Evolutionary conservation across 1,140 invertebrate species (phyloP).

Genomic region (Amyelois transitella): DNA sequence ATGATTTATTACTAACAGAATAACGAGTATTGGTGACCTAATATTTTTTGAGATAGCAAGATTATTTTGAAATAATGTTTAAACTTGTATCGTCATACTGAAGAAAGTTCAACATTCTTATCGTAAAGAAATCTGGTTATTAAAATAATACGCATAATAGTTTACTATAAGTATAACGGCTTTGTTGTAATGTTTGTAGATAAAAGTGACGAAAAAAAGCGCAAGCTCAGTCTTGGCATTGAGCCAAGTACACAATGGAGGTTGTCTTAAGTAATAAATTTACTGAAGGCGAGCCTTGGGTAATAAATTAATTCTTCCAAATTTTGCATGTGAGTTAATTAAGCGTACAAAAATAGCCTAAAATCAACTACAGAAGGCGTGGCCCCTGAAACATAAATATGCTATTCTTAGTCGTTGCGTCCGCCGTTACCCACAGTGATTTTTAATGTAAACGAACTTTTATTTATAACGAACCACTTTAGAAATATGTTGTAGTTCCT

Average conservation of each 20-base stretch:
- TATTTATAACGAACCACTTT: not conserved
- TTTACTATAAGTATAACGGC: too few species aligned
- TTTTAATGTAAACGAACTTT: not conserved
- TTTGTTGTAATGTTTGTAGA: too few species aligned
- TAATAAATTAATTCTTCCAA: slow-evolving; percentile 49
- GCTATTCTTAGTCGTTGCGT: slow-evolving; percentile 7
- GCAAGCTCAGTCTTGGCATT: slow-evolving; percentile 42
- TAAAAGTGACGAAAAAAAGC: slow-evolving; percentile 34
- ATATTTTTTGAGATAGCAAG: too few species aligned
- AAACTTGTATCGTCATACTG: too few species aligned
- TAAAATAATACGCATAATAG: too few species aligned
- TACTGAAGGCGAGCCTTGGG: slow-evolving; percentile 25
- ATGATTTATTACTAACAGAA: too few species aligned
- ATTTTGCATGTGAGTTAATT: slow-evolving; percentile 49
- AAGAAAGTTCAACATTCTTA: too few species aligned
- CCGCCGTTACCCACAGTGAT: not conserved
- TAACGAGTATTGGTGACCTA: too few species aligned
- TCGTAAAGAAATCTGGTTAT: too few species aligned
- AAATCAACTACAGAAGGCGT: slow-evolving; percentile 31
- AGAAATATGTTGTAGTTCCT: not conserved
- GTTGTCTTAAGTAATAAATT: slow-evolving; percentile 48
- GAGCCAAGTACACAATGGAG: slow-evolving; percentile 46
- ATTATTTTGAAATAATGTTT: too few species aligned
- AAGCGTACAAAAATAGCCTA: slow-evolving; percentile 38
- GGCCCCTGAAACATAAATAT: slow-evolving; percentile 18